Evolutionary conservation across 2,888 invertebrate species (phyloP).

Genomic region (Hermaeophaga mercurialis): DNA sequence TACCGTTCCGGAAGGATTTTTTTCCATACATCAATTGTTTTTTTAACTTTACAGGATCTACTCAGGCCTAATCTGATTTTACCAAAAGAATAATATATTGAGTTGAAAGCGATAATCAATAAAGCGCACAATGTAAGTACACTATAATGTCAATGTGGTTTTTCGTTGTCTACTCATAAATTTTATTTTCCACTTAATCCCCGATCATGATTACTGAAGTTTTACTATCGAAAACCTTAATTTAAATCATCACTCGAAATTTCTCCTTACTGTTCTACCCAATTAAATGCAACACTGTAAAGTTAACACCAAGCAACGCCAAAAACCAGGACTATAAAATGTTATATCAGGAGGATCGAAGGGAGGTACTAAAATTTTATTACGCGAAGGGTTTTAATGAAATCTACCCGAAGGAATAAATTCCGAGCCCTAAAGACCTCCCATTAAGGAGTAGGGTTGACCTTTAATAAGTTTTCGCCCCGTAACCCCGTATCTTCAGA

Average conservation of each 20-base stretch:
- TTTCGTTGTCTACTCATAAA: no score
- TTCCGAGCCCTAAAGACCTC: conserved; percentile 10
- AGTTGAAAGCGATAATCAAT: no score
- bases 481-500: conserved; percentile 5
- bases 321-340: conserved; percentile 15
- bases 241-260: not conserved
- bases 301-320: conserved; percentile 2
- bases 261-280: conserved; percentile 6
- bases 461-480: conserved; percentile 18
- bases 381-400: conserved; percentile 15
- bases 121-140: no score
- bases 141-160: no score
- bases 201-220: no score
- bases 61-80: not conserved
- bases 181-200: no score
- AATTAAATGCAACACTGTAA: conserved; percentile 13
- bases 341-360: conserved; percentile 17
- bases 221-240: not conserved
- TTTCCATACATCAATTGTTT: conserved; percentile 3
- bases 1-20: conserved; percentile 13
- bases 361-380: conserved; percentile 22
- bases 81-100: no score
- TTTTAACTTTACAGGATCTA: not conserved
- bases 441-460: conserved; percentile 13
- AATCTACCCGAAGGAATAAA: conserved; percentile 21